These are phyloP conservation scores for Anagyrus pseudococci DNA, from an alignment of 2,888 invertebrate genomes.

Conservation along the genomic window DNA sequence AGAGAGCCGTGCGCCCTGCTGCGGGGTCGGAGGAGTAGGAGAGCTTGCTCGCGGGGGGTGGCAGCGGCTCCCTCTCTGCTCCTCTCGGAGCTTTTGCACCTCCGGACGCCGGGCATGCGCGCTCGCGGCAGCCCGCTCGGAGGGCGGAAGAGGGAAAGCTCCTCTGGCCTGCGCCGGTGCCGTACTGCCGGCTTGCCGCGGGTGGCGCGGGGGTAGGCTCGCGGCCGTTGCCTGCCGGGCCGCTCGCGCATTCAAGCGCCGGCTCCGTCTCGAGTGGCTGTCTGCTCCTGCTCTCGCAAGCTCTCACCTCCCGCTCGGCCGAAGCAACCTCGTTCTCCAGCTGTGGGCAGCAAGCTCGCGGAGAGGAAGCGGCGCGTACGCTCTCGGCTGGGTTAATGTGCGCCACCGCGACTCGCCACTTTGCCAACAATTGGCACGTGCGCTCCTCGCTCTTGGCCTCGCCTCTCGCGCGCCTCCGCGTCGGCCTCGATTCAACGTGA, in stretches of 20 bases:
- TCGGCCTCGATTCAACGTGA: too few species aligned
- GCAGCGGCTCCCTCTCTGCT: conserved; percentile 13
- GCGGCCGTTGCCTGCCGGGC: neutral
- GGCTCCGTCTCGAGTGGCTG: conserved; percentile 51
- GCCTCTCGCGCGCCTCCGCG: too few species aligned
- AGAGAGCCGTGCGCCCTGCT: too few species aligned
- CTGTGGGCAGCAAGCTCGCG: too few species aligned
- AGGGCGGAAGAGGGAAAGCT: too few species aligned
- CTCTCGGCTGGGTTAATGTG: neutral
- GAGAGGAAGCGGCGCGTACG: too few species aligned
- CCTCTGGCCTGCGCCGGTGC: too few species aligned
- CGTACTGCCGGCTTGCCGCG: neutral
- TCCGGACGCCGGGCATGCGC: conserved; percentile 43
- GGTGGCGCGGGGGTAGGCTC: conserved; percentile 14
- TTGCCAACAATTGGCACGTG: neutral
- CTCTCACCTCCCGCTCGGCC: neutral
- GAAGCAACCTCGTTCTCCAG: too few species aligned
- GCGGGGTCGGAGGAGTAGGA: too few species aligned
- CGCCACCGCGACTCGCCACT: neutral
- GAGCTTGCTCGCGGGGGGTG: too few species aligned
- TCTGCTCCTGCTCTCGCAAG: conserved; percentile 18
- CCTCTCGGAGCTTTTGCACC: conserved; percentile 33
- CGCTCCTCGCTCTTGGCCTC: too few species aligned
- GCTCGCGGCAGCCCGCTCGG: conserved; percentile 41
- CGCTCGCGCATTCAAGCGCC: conserved; percentile 52